Evolutionary conservation across 2,888 invertebrate genomes (phyloP), one percentile per base, ranked within the genome.

Genomic region (Azorinus chamasolen): DNA sequence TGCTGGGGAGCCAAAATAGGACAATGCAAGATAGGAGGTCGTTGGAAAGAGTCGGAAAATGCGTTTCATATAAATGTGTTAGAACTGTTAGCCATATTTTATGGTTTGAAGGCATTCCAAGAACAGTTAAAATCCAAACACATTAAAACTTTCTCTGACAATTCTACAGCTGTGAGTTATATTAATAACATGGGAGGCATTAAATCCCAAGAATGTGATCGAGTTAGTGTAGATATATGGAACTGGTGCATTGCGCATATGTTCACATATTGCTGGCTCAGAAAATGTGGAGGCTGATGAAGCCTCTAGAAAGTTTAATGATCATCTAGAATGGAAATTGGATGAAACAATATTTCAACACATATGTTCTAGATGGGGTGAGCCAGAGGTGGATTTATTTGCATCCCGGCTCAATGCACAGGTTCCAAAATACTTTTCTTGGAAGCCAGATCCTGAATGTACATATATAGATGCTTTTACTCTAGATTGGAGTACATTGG

Each of bases 111-210:
- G 43, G 25, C 69, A 18, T 69, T 69, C 43, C 25, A 39, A 22
- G 16, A 43, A 6, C 12, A 45, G 12, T 37, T 22, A 4, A 32
- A 41, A n/a, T 20, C 48, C 27, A 54, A 54, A 37, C 78, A 82
- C 51, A 22, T 75, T 12, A 48, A 63, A 53, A 22, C 74, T 16
- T 46, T 53, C 8, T 41, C 63, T 10, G 76, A 80, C 45, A 80
- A 69, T 20, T 55, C 76, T 4, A 58, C 62, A 41, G 54, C 76
- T 10, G 64, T 76, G 6, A 43, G 37, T 14, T 81, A 77, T 48
- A 50, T 68, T 12, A 72, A 72, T 32, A 72, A 71, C 12, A 66
- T 70, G 62, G 79, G 75, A 5, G 70, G 68, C 8, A 66, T 14
- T 1, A 55, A 45, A 1, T 69, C 46, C 14, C 6, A 20, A 14